Conservation (phyloP, 1,140 invertebrate genomes). For the Drosophila parvula region DNA sequence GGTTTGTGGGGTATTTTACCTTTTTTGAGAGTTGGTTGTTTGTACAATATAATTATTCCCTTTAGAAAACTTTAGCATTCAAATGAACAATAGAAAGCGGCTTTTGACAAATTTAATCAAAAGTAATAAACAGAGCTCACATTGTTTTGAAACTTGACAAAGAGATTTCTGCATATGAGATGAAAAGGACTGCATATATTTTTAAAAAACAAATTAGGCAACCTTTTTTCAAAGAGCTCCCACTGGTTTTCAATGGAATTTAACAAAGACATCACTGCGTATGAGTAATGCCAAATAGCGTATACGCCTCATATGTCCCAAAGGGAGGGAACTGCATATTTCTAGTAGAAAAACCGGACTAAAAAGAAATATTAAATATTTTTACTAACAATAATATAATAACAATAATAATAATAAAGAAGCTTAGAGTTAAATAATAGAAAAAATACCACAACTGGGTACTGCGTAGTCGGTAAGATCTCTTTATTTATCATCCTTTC, state of each 20-base stretch:
- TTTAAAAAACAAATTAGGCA: neutral
- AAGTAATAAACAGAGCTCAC: neutral
- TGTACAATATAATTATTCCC: neutral
- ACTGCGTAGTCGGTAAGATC: neutral
- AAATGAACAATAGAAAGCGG: too few species aligned
- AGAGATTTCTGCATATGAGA: too few species aligned
- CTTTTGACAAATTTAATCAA: neutral
- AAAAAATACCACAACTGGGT: neutral
- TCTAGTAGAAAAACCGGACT: neutral
- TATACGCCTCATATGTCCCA: neutral
- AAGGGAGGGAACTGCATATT: too few species aligned
- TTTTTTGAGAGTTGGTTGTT: neutral
- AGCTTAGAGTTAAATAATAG: too few species aligned
- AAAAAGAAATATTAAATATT: neutral
- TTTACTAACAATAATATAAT: neutral
- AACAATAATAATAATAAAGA: neutral
- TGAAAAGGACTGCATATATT: too few species aligned
- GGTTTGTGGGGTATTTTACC: slow-evolving; percentile 1
- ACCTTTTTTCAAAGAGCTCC: too few species aligned
- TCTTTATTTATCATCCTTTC: slow-evolving; percentile 6
- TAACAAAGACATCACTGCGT: neutral
- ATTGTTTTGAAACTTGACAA: neutral
- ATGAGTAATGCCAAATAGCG: slow-evolving; percentile 1
- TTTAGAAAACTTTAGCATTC: neutral
- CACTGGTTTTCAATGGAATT: neutral